Evolutionary conservation across 2,113 vertebrate genomes (phyloP).

Genomic region (Amphilophus citrinellus): DNA sequence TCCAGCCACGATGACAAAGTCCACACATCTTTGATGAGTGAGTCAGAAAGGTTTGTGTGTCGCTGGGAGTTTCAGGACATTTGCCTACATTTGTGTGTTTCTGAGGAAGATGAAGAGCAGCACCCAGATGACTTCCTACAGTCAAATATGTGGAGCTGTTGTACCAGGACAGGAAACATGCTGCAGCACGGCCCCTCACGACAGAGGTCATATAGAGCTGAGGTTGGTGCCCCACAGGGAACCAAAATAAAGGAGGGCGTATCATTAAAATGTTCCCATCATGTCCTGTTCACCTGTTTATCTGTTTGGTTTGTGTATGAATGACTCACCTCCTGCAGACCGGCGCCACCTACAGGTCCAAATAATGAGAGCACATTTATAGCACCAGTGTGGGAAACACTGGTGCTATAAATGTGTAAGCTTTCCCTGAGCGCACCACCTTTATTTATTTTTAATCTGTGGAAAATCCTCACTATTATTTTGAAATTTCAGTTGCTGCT

Average conservation of each 20-base stretch:
- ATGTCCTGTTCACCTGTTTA: no score
- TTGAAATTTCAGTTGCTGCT: no score
- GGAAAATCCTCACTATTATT: no score
- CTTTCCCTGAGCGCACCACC: no score
- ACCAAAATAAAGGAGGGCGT: accelerated
- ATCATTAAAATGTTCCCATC: no score
- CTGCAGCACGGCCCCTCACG: accelerated
- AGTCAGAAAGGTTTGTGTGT: background rate
- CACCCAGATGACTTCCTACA: background rate
- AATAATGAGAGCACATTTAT: background rate
- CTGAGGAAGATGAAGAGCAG: background rate
- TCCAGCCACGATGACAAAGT: background rate
- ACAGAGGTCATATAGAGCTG: background rate
- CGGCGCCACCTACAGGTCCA: background rate
- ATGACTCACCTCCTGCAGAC: background rate
- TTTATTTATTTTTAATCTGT: no score
- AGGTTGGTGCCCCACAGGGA: background rate
- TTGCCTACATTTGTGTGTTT: background rate
- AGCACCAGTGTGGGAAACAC: no score
- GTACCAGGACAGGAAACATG: background rate
- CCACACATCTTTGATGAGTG: background rate
- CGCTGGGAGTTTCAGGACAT: background rate
- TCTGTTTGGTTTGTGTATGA: background rate
- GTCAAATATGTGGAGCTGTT: background rate
- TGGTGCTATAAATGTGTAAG: no score